Base-by-base conservation (phyloP, 2,888 invertebrate species). In the Pasiphila rectangulata region DNA sequence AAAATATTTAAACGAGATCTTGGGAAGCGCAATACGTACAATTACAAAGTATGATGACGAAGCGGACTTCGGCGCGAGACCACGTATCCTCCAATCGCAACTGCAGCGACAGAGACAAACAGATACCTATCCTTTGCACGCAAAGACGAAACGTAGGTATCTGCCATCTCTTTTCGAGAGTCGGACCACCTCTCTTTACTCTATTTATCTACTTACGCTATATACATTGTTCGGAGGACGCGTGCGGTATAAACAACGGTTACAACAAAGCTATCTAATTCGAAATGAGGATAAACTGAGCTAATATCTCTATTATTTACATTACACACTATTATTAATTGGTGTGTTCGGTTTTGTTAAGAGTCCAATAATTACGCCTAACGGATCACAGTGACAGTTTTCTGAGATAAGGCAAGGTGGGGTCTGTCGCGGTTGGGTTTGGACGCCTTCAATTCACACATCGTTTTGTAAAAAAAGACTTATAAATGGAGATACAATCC, bases 21-120 rank as follows among this genome's bases (percentile, higher is more conserved):
- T 88, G 83, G 85, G 86, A 88, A 86, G 85, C 81, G 79, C 77
- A 79, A 79, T 79, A 85, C 83, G 77, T 82, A 81, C 78, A 79
- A 72, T 76, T 75, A 79, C 69, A 79, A 78, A 72, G 71, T 74
- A 76, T 72, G 65, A 76, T 78, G 41, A 45, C 50, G 37, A 49
- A 43, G 44, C 38, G 47, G 36, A 57, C 54, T 60, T 56, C 46
- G 56, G 61, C 41, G 24, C 37, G 17, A 36, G 34, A 49, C 56
- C 51, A 45, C 38, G 52, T 54, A 55, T 37, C 46, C 44, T 45
- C 41, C 41, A 46, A 36, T 7, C 20, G 10, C 24, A 37, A n/a
- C 19, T 15, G 42, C 45, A 34, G 27, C 13, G 20, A 16, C 29
- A 23, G 34, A 21, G 34, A 21, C 23, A 35, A 46, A 23, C 24